phyloP scores from a whole-genome alignment of 2,113 vertebrate species.

The Strix uralensis region DNA sequence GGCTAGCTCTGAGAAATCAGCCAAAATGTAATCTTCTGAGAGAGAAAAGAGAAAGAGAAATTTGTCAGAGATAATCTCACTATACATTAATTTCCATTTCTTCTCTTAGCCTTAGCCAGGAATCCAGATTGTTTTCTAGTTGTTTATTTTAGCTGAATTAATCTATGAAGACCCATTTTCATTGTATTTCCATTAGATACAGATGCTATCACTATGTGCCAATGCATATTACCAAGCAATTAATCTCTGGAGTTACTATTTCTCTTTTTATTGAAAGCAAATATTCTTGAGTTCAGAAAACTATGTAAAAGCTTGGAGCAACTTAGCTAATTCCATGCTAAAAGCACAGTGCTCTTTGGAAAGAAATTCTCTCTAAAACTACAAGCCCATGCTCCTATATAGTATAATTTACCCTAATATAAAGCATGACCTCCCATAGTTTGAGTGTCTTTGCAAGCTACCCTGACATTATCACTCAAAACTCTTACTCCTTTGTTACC shows the following conservation, averaged over 20 bases:
- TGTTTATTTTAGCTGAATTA: slow-evolving; percentile 34
- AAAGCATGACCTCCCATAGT: slow-evolving; percentile 2
- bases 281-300: not conserved
- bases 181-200: slow-evolving; percentile 8
- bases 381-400: not conserved
- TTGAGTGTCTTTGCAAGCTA: slow-evolving; percentile 17
- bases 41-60: not conserved
- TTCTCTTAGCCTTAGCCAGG: not conserved
- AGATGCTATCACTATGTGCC: slow-evolving; percentile 1
- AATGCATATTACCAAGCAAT: slow-evolving; percentile 22
- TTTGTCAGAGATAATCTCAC: not conserved
- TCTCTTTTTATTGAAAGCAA: not conserved
- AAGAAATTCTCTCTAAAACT: not conserved
- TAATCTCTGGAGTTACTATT: slow-evolving; percentile 30
- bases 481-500: slow-evolving; percentile 24
- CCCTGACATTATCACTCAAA: slow-evolving; percentile 45
- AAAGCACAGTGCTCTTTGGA: not conserved
- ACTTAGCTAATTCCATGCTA: not conserved
- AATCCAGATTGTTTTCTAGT: not conserved
- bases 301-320: not conserved
- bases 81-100: slow-evolving; percentile 15
- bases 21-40: not conserved
- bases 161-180: not conserved
- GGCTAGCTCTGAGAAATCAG: not conserved
- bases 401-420: not conserved